These are phyloP conservation scores for Machaerirhynchus nigripectus DNA, from an alignment of 2,113 vertebrate species.

Conservation along the genomic window DNA sequence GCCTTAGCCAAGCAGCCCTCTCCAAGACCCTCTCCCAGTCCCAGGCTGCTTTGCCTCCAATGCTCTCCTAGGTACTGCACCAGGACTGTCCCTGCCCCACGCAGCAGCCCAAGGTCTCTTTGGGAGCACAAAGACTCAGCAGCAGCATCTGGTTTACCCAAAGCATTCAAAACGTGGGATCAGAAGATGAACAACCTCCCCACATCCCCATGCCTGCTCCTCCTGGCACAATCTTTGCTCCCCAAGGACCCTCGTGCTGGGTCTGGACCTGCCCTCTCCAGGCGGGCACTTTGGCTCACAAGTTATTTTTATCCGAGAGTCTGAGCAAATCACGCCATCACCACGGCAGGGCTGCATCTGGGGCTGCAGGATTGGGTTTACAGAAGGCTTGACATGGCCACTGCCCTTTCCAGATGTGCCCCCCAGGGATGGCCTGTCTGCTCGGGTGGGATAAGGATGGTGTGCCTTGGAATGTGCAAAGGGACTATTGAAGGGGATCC, in stretches of 20 bases:
- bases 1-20: not conserved
- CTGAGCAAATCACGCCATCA: not conserved
- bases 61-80: not conserved
- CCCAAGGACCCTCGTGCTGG: not conserved
- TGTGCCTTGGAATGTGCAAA: not conserved
- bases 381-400: not conserved
- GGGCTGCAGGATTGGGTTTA: not conserved
- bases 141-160: not conserved
- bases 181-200: not conserved
- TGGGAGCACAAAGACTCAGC: not conserved
- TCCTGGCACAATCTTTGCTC: not conserved
- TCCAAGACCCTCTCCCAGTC: not conserved
- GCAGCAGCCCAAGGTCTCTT: not conserved
- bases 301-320: not conserved
- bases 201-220: rapidly evolving
- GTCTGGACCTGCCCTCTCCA: not conserved
- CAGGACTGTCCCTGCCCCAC: not conserved
- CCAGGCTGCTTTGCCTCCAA: not conserved
- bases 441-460: not conserved
- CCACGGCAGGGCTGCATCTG: not conserved
- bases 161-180: not conserved
- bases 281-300: not conserved
- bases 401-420: not conserved
- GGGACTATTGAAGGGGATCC: not conserved
- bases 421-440: rapidly evolving